Evolutionary conservation across 2,888 invertebrate species (phyloP).

Genomic region (Pyrgus malvae): DNA sequence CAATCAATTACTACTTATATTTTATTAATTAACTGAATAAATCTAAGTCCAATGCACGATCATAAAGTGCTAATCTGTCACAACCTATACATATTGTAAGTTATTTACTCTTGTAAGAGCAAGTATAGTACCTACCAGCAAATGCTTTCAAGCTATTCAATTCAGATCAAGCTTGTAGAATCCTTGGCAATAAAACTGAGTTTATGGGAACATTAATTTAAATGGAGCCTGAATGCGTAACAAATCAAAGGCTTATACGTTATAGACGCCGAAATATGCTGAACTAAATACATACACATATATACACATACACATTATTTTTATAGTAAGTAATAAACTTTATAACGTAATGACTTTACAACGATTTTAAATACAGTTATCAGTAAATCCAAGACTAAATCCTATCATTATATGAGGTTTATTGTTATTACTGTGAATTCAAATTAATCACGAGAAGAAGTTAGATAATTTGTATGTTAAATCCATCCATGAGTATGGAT

Average conservation of each 20-base stretch:
- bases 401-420: no score
- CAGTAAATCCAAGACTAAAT: no score
- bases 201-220: slow-evolving; percentile 11
- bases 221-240: background rate
- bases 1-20: slow-evolving; percentile 29
- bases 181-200: slow-evolving; percentile 8
- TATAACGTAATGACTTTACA: no score
- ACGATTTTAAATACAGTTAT: no score
- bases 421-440: no score
- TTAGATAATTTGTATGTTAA: no score
- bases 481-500: no score
- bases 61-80: background rate
- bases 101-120: slow-evolving; percentile 4
- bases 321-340: no score
- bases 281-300: background rate
- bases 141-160: slow-evolving; percentile 17
- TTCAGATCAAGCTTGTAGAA: slow-evolving; percentile 5
- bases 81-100: slow-evolving; percentile 1
- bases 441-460: no score
- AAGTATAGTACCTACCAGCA: slow-evolving; percentile 2
- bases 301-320: no score
- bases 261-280: background rate
- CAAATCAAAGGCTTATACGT: slow-evolving; percentile 7
- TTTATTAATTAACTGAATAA: background rate
- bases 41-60: background rate